Percentiles rank a stretch among this genome's conserved stretches.
Evolutionary conservation across 2,797 vertebrate species (phyloP).

Genomic region (Eulemur mongoz): DNA sequence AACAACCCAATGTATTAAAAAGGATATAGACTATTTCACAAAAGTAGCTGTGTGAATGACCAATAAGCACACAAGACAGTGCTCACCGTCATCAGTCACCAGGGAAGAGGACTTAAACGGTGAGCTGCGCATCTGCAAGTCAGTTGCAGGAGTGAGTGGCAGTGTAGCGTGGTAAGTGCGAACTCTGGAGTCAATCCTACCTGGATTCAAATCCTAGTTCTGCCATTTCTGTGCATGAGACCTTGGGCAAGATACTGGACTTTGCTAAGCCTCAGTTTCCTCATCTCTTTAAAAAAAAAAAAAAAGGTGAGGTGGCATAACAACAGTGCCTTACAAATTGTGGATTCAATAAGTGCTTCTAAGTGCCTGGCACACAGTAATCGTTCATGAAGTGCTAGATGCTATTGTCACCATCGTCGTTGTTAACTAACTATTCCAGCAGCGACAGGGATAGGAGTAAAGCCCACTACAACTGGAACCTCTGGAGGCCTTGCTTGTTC

Average conservation of each 20-base stretch:
- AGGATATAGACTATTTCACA: background rate
- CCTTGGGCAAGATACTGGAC: background rate
- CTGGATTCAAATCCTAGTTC: background rate
- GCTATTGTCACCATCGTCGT: fast-evolving
- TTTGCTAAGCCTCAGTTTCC: background rate
- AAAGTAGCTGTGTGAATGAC: background rate
- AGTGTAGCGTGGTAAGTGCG: background rate
- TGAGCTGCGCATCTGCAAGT: background rate
- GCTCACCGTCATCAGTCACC: background rate
- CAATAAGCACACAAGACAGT: background rate
- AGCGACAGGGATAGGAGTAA: background rate
- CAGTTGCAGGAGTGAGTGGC: background rate
- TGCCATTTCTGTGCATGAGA: background rate
- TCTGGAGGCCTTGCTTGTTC: background rate
- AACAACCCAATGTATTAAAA: background rate
- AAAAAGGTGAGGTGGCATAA: background rate
- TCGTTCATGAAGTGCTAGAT: background rate
- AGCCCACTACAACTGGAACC: background rate
- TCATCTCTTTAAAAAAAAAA: background rate
- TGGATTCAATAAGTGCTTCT: background rate
- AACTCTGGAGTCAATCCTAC: background rate
- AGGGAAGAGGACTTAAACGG: background rate
- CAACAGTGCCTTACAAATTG: background rate
- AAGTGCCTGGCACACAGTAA: background rate
- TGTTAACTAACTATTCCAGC: background rate